Evolutionary conservation across 2,113 vertebrate genomes (phyloP).

Genomic region (Leucopternis melanops): DNA sequence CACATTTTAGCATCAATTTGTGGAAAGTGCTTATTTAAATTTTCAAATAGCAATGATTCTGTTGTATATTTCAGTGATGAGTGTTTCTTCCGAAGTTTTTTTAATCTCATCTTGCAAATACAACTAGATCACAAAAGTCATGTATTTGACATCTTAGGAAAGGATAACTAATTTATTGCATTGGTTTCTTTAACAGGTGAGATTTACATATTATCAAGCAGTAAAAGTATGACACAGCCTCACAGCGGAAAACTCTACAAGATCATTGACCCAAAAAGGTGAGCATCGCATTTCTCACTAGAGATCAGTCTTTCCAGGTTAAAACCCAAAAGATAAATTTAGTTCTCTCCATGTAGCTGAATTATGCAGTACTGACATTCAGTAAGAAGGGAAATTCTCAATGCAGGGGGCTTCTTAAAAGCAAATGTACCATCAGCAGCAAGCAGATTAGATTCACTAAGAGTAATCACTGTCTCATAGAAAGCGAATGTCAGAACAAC

Average conservation of each 20-base stretch:
- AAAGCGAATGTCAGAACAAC: neutral
- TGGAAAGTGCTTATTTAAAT: neutral
- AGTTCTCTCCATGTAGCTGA: neutral
- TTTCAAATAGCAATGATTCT: neutral
- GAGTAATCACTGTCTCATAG: neutral
- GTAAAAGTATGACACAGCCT: constrained; percentile 91
- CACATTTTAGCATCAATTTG: neutral
- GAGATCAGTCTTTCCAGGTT: neutral
- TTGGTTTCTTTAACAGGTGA: constrained; percentile 81
- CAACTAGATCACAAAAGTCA: neutral
- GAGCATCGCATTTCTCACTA: neutral
- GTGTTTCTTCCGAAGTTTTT: neutral
- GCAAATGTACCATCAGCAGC: neutral
- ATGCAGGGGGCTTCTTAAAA: neutral
- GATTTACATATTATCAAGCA: constrained; percentile 91
- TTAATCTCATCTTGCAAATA: neutral
- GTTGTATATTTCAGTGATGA: neutral
- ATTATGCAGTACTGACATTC: neutral
- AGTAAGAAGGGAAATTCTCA: neutral
- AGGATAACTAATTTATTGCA: neutral
- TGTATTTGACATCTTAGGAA: neutral
- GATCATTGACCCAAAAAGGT: constrained; percentile 96
- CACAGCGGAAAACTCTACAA: constrained; percentile 96
- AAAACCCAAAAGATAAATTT: neutral
- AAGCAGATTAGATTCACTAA: neutral